Conservation (phyloP, 1,140 invertebrate species). For the Drosophila navojoa region DNA sequence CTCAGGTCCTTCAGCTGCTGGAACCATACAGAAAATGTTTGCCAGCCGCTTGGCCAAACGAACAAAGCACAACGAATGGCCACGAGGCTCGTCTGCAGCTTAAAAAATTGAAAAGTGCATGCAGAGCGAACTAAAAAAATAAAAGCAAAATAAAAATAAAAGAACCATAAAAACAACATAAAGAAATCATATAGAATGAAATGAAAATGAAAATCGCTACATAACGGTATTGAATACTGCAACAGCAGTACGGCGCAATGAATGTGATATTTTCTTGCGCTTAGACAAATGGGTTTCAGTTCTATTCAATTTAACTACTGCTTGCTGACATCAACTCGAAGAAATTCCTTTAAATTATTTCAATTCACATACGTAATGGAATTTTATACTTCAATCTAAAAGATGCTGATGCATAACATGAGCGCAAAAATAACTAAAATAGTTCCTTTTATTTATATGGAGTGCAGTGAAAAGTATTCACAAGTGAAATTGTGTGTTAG, state of each 20-base stretch:
- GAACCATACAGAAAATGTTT: constrained; percentile 38
- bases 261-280: not conserved
- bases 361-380: not conserved
- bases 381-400: no score
- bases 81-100: constrained; percentile 44
- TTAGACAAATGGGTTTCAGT: not conserved
- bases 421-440: no score
- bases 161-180: constrained; percentile 23
- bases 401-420: no score
- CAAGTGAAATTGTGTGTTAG: no score
- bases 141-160: not conserved
- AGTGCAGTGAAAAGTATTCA: no score
- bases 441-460: no score
- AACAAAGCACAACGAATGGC: constrained; percentile 27
- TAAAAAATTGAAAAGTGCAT: constrained; percentile 38
- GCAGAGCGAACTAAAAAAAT: not conserved
- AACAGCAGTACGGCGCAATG: not conserved
- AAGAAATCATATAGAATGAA: constrained; percentile 59
- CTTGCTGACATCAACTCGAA: no score
- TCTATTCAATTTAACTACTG: no score
- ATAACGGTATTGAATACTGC: constrained; percentile 18
- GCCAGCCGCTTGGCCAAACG: constrained; percentile 11
- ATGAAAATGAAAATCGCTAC: constrained; percentile 35
- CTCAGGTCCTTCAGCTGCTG: constrained; percentile 16
- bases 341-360: not conserved